These are phyloP conservation scores for Drosophila parabipectinata DNA, from an alignment of 1,140 invertebrate species.

Conservation along the genomic window DNA sequence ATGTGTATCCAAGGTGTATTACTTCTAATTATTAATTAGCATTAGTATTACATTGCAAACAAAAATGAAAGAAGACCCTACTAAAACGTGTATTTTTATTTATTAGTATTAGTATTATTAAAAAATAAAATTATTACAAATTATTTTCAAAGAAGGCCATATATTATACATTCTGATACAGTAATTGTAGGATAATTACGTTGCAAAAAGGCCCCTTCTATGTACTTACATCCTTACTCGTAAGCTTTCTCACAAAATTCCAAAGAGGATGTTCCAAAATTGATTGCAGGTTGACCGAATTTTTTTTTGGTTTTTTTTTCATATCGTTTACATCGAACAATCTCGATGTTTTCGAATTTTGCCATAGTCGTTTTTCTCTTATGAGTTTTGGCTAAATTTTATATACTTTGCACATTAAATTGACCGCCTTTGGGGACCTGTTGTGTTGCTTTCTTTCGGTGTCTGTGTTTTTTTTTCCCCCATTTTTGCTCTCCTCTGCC, in stretches of 20 bases:
- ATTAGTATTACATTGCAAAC: no score
- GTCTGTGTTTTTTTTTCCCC: slow-evolving; percentile 20
- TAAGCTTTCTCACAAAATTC: not conserved
- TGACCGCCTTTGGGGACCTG: slow-evolving; percentile 26
- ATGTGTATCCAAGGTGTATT: no score
- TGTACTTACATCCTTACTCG: not conserved
- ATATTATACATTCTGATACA: no score
- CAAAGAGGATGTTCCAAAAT: not conserved
- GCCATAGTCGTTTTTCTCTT: slow-evolving; percentile 2
- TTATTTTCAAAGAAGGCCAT: no score
- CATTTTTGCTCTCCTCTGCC: slow-evolving; percentile 20
- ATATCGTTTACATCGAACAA: slow-evolving; percentile 21
- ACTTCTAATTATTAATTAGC: no score
- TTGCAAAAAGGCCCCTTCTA: no score
- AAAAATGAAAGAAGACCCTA: no score
- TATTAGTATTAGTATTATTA: no score
- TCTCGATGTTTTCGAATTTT: slow-evolving; percentile 35
- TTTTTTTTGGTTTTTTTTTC: not conserved
- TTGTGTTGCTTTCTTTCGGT: slow-evolving; percentile 9
- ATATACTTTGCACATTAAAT: slow-evolving; percentile 63
- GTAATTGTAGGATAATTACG: no score
- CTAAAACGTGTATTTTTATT: no score
- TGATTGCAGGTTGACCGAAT: not conserved
- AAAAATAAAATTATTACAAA: no score
- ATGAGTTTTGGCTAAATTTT: slow-evolving; percentile 54